Evolutionary conservation across 1,140 invertebrate genomes (phyloP).

Genomic region (Ericerus pela): DNA sequence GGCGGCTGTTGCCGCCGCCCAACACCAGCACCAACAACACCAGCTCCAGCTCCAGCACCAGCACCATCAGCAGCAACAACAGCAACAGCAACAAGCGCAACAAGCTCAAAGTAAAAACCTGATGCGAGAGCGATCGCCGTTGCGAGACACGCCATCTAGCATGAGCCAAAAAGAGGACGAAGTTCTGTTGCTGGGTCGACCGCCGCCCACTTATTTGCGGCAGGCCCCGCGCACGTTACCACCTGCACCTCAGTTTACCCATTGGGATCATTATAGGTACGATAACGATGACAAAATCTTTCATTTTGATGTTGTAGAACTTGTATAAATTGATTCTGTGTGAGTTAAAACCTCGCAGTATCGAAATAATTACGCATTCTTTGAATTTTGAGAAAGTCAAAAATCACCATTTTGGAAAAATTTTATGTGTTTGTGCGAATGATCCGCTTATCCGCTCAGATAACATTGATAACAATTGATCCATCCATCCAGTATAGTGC

Average conservation of each 20-base stretch:
- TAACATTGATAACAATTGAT: too few species aligned
- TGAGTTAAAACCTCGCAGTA: not conserved
- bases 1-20: constrained; percentile 28
- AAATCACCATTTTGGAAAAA: not conserved
- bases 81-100: constrained; percentile 21
- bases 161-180: constrained; percentile 21
- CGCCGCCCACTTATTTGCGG: constrained; percentile 20
- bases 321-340: too few species aligned
- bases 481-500: too few species aligned
- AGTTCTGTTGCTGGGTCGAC: constrained; percentile 18
- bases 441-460: not conserved
- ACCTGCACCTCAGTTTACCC: constrained; percentile 20
- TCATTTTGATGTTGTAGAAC: not conserved
- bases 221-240: constrained; percentile 20
- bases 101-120: not conserved
- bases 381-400: not conserved
- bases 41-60: constrained; percentile 26
- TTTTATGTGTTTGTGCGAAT: not conserved
- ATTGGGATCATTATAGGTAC: constrained; percentile 23
- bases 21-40: constrained; percentile 22
- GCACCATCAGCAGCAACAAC: constrained; percentile 29
- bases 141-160: constrained; percentile 15
- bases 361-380: not conserved
- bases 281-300: not conserved
- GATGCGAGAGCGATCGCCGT: constrained; percentile 18